phyloP scores from a whole-genome alignment of 1,140 invertebrate genomes.

The Chelonus insularis region DNA sequence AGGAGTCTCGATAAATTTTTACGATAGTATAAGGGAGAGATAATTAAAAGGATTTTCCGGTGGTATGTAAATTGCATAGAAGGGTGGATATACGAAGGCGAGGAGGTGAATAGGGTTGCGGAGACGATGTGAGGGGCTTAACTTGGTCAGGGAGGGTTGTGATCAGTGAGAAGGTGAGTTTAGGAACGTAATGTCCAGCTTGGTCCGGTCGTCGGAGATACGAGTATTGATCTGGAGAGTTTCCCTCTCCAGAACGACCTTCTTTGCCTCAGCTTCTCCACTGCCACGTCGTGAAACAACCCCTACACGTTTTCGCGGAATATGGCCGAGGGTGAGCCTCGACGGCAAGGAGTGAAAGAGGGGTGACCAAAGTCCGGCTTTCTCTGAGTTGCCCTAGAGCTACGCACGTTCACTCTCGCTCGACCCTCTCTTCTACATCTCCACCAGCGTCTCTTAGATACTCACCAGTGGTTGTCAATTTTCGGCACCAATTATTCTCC shows the following conservation, averaged over 20 bases:
- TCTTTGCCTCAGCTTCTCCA: slow-evolving; percentile 36
- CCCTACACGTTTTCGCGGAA: slow-evolving; percentile 27
- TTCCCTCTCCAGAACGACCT: slow-evolving; percentile 47
- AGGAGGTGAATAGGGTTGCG: slow-evolving; percentile 19
- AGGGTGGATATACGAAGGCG: slow-evolving; percentile 19
- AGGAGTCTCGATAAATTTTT: slow-evolving; percentile 29
- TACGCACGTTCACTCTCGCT: slow-evolving; percentile 30
- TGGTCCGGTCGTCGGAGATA: slow-evolving; percentile 59
- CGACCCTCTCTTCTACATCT: slow-evolving; percentile 28
- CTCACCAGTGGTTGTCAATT: slow-evolving; percentile 31
- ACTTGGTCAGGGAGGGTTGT: slow-evolving; percentile 33
- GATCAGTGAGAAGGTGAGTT: slow-evolving; percentile 30
- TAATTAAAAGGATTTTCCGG: slow-evolving; percentile 33
- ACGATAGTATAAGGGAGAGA: slow-evolving; percentile 24
- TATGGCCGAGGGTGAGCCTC: slow-evolving; percentile 4
- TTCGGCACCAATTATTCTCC: slow-evolving; percentile 10
- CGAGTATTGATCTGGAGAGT: slow-evolving; percentile 59
- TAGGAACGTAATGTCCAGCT: slow-evolving; percentile 56
- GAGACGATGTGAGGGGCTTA: slow-evolving; percentile 1
- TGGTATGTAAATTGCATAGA: slow-evolving; percentile 32
- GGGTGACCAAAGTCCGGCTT: slow-evolving; percentile 23
- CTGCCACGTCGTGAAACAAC: slow-evolving; percentile 37
- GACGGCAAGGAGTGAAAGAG: slow-evolving; percentile 34
- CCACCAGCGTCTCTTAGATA: slow-evolving; percentile 32
- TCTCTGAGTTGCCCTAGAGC: slow-evolving; percentile 12